These are phyloP conservation scores for Actinopyga echinites DNA, from an alignment of 53 echinoderm and acorn worm species.

Conservation along the genomic window DNA sequence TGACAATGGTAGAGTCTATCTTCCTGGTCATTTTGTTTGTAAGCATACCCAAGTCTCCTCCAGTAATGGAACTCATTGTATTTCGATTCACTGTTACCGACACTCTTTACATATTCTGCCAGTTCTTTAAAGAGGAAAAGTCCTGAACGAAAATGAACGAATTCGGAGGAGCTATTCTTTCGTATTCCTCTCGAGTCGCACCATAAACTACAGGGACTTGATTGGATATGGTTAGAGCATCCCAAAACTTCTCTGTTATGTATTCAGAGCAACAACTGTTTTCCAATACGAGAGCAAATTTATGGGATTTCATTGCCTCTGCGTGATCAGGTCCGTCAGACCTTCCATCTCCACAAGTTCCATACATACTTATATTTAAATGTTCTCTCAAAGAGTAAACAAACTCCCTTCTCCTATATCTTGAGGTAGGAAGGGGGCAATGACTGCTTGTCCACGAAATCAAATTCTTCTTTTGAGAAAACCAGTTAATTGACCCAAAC, in stretches of 20 bases:
- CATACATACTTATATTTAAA: conserved; percentile 14
- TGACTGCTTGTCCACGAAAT: conserved; percentile 11
- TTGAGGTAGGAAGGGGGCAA: background rate
- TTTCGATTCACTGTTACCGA: background rate
- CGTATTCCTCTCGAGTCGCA: conserved; percentile 22
- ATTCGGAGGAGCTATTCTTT: conserved; percentile 10
- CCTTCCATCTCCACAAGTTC: conserved; percentile 11
- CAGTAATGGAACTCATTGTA: conserved; percentile 24
- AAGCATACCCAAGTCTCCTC: background rate
- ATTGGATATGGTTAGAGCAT: background rate
- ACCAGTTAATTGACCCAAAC: conserved; percentile 3
- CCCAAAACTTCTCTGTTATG: conserved; percentile 31
- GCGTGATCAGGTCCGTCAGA: conserved; percentile 6
- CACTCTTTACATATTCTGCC: background rate
- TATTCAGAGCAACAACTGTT: conserved; percentile 34
- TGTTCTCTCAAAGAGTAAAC: background rate
- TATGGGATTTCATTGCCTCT: background rate
- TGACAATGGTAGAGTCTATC: background rate
- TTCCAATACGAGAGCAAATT: conserved; percentile 4
- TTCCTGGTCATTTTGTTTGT: background rate
- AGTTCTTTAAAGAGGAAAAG: background rate
- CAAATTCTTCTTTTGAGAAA: conserved; percentile 14
- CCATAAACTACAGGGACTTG: conserved; percentile 28
- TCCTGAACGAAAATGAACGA: conserved; percentile 27
- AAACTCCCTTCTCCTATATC: conserved; percentile 1